These are phyloP conservation scores for Timema podura DNA, from an alignment of 2,888 invertebrate species.

Conservation along the genomic window DNA sequence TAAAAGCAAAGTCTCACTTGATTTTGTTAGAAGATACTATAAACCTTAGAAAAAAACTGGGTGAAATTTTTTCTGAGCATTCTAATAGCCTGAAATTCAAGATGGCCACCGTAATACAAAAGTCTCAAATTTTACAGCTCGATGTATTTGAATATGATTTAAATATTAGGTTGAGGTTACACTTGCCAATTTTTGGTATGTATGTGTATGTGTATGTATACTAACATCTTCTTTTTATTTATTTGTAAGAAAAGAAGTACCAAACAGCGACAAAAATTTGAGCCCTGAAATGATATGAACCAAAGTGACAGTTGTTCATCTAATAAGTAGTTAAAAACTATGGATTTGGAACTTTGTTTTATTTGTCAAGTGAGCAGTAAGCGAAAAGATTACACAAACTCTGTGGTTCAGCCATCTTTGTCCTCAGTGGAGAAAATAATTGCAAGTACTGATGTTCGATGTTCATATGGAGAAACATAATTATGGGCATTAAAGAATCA, in stretches of 20 bases:
- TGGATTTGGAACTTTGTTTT: neutral
- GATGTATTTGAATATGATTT: neutral
- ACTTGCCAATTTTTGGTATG: neutral
- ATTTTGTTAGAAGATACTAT: no score
- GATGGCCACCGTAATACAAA: neutral
- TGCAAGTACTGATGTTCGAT: neutral
- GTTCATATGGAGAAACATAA: neutral
- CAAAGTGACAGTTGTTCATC: neutral
- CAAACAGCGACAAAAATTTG: neutral
- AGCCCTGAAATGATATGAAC: neutral
- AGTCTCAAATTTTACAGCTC: neutral
- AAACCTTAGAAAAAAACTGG: no score
- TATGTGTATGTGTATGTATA: neutral
- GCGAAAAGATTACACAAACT: neutral
- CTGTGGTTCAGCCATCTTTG: neutral
- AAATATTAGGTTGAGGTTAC: neutral
- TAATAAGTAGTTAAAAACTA: neutral
- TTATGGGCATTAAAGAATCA: neutral
- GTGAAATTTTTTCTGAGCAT: no score
- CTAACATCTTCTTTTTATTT: neutral
- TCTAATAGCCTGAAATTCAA: slow-evolving; percentile 8
- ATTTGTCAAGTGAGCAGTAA: slow-evolving; percentile 1
- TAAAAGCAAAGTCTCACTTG: slow-evolving; percentile 1
- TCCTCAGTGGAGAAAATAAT: slow-evolving; percentile 1
- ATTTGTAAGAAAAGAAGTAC: neutral